Conservation (phyloP, 2,797 vertebrate genomes). For the Semaprochilodus insignis region DNA sequence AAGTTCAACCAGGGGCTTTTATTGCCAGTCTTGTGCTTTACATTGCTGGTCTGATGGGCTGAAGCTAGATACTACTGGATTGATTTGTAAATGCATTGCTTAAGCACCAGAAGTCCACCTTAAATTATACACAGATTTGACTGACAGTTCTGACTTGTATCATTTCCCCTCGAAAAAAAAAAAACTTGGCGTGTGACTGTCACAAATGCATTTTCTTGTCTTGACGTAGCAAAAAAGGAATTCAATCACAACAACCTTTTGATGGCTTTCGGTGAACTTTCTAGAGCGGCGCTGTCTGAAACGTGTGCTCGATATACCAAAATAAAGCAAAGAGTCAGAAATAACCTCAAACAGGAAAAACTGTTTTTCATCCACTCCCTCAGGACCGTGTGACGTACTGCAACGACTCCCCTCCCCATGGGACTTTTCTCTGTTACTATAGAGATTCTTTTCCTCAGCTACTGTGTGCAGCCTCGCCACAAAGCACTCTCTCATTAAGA, state of each 20-base stretch:
- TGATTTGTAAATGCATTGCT: not conserved
- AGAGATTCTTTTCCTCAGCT: slow-evolving; percentile 15
- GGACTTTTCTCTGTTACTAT: slow-evolving; percentile 16
- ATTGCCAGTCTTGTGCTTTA: too few species aligned
- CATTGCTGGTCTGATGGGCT: not conserved
- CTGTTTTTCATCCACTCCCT: slow-evolving; percentile 4
- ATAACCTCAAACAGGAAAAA: slow-evolving; percentile 29
- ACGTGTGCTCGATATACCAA: not conserved
- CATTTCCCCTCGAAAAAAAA: not conserved
- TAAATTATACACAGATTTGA: not conserved
- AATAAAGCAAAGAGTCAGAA: slow-evolving; percentile 26
- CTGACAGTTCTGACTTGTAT: not conserved
- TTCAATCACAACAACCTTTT: slow-evolving; percentile 21
- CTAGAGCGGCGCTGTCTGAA: not conserved
- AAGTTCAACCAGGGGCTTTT: not conserved
- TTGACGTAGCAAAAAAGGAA: not conserved
- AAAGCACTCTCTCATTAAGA: slow-evolving; percentile 35
- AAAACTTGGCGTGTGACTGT: not conserved
- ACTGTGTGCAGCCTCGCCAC: not conserved
- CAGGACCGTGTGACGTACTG: slow-evolving; percentile 23
- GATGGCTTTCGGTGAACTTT: slow-evolving; percentile 9
- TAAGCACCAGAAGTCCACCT: not conserved
- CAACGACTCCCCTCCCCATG: slow-evolving; percentile 5
- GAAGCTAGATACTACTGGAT: not conserved
- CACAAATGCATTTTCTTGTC: slow-evolving; percentile 4